A percentile compares a stretch with the other conserved stretches of the same genome.
Evolutionary conservation across 1,140 invertebrate genomes (phyloP).

Genomic region (Armadillidium nasatum): DNA sequence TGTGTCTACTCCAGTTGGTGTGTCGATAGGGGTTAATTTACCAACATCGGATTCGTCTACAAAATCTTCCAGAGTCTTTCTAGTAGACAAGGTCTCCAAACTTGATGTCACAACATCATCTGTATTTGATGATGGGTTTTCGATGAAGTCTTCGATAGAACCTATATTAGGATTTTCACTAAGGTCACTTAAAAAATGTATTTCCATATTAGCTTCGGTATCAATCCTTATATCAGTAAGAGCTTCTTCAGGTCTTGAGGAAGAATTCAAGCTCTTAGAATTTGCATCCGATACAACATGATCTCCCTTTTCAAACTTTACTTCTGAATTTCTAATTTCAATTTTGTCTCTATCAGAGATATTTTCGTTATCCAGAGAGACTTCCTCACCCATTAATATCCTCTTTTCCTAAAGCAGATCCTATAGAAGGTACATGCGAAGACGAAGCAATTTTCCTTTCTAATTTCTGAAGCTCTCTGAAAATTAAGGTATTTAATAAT

Average conservation of each 20-base stretch:
- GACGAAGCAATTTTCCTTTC: background rate
- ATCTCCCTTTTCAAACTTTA: background rate
- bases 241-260: no score
- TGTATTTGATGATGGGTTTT: background rate
- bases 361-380: no score
- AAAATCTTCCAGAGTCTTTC: background rate
- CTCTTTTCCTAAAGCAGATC: background rate
- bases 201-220: background rate
- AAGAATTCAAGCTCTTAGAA: no score
- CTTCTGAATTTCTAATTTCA: background rate
- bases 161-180: background rate
- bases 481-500: background rate
- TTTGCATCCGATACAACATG: background rate
- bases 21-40: no score
- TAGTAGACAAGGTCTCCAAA: background rate
- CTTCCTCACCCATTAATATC: no score
- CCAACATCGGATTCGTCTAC: background rate
- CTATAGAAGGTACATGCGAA: background rate
- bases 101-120: background rate
- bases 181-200: background rate
- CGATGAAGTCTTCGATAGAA: background rate
- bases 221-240: no score
- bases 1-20: background rate
- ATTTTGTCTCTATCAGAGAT: background rate
- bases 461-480: conserved; percentile 4